Percentiles rank a stretch among this genome's conserved stretches.
These are phyloP conservation scores for Drosophila flavopinicola DNA, from an alignment of 2,888 invertebrate species.

Conservation along the genomic window DNA sequence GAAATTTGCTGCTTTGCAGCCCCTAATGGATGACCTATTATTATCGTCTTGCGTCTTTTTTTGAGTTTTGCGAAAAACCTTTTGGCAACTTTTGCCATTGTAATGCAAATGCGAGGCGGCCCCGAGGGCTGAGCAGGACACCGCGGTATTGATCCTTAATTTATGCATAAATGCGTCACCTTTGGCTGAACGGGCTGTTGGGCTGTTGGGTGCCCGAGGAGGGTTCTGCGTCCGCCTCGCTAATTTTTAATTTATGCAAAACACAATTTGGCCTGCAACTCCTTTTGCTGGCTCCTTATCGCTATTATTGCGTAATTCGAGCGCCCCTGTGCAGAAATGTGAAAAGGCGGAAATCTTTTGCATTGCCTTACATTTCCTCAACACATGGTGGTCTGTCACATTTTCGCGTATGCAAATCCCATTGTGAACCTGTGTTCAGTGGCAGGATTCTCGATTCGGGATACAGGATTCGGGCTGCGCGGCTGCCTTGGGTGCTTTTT, in stretches of 20 bases:
- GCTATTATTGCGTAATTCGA: slow-evolving; percentile 73
- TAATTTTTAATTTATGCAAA: slow-evolving; percentile 79
- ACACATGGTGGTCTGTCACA: slow-evolving; percentile 54
- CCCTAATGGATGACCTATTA: slow-evolving; percentile 77
- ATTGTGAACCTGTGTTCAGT: slow-evolving; percentile 75
- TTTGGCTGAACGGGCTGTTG: slow-evolving; percentile 53
- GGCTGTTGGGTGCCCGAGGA: slow-evolving; percentile 11
- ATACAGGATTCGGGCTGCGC: slow-evolving; percentile 1
- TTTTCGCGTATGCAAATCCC: slow-evolving; percentile 76
- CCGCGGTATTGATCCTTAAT: slow-evolving; percentile 84
- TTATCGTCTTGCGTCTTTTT: slow-evolving; percentile 68
- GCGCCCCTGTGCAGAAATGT: slow-evolving; percentile 38
- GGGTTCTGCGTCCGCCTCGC: slow-evolving; percentile 52
- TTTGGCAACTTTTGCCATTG: slow-evolving; percentile 58
- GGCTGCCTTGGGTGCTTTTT: slow-evolving; percentile 63
- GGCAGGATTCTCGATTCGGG: background rate
- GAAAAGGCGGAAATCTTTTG: slow-evolving; percentile 57
- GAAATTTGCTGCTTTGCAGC: slow-evolving; percentile 48
- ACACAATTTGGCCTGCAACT: slow-evolving; percentile 55
- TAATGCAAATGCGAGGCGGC: slow-evolving; percentile 69
- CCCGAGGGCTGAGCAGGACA: slow-evolving; percentile 35
- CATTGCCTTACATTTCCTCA: slow-evolving; percentile 39
- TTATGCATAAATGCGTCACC: slow-evolving; percentile 83
- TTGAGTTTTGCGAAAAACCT: slow-evolving; percentile 60
- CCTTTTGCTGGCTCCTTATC: slow-evolving; percentile 37